Base-by-base conservation (phyloP, 2,113 vertebrate genomes). In the Paracanthobrama guichenoti region DNA sequence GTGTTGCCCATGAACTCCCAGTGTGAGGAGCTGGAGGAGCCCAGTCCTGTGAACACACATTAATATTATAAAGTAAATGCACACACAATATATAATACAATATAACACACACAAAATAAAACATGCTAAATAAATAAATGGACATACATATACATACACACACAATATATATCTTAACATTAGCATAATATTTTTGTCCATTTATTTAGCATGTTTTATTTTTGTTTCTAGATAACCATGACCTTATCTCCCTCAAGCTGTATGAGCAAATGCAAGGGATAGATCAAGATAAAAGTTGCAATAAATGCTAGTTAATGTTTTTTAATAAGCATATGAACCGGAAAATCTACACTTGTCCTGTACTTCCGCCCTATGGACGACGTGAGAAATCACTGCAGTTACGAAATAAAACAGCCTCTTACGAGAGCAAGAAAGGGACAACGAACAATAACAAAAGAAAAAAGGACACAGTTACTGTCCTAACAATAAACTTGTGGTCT, bases 1-100 rank as follows among this genome's bases (percentile, higher is more conserved):
- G 96, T 94, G 24, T 94, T 97, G 74, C 97, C 97, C 95, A 95
- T 92, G 79, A 99, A 91, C 80, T 98, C 97, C 97, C 97, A 99
- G 77, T 97, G 93, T 0, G 97, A 96, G 1, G 96, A 96, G 64
- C 92, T 95, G 39, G 96, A 93, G 16, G 96, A 96, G 24, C 97
- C 96, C 87, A 98, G 90, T 28, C 96, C 97, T 98, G 84, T 11
- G 90, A 1, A 28, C 10, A 79, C 3, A 46, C 39, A 78, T 28
- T 14, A 35, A 24, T 7, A 31, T 60, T 79, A 60, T 11, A 42
- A 3, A 69, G 8, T 22, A 67, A 22, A 42, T 67, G 28, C 7
- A n/a, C 48, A 18, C 16, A 53, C 53, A 20, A 39, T 39, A 39
- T 39, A 39, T 39, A 39, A 39, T 7, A 39, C 39, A 39, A 39